phyloP scores from a whole-genome alignment of 1,140 invertebrate species.

The Penaeus vannamei region DNA sequence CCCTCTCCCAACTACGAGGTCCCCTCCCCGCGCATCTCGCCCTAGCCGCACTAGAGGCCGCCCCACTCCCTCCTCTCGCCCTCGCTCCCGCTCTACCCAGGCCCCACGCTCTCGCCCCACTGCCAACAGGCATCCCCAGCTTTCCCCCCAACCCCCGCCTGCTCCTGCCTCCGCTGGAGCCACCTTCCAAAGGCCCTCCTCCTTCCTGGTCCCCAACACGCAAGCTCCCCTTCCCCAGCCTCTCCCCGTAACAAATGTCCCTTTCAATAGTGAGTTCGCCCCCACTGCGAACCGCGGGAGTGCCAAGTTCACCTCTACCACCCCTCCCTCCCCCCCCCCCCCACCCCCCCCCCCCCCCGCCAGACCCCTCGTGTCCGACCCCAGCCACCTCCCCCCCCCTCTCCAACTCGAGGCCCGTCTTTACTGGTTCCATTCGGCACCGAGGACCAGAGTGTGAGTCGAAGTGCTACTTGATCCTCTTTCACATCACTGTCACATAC shows the following conservation, averaged over 20 bases:
- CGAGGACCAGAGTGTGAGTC: slow-evolving; percentile 53
- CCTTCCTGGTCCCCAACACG: not conserved
- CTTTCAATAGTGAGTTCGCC: not conserved
- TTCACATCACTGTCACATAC: too few species aligned
- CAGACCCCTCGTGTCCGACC: not conserved
- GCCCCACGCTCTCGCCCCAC: not conserved
- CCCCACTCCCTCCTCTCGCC: not conserved
- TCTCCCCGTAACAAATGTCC: not conserved
- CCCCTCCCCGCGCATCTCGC: not conserved
- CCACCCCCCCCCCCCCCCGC: not conserved
- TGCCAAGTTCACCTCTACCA: not conserved
- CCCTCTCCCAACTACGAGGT: not conserved
- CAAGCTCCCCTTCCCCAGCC: not conserved
- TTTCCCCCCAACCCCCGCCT: not conserved
- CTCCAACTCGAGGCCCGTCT: slow-evolving; percentile 46
- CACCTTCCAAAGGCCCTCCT: not conserved
- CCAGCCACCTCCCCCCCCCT: not conserved
- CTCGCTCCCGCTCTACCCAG: not conserved
- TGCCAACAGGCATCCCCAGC: not conserved
- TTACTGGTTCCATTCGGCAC: slow-evolving; percentile 20
- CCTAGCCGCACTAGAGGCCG: not conserved
- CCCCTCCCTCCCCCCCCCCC: slow-evolving; percentile 13
- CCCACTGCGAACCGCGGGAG: not conserved
- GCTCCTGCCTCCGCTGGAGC: not conserved
- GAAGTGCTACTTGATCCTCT: too few species aligned